A percentile compares a stretch with the other conserved stretches of the same genome.
phyloP scores from a whole-genome alignment of 2,888 invertebrate genomes.

The Eurytoma californica region DNA sequence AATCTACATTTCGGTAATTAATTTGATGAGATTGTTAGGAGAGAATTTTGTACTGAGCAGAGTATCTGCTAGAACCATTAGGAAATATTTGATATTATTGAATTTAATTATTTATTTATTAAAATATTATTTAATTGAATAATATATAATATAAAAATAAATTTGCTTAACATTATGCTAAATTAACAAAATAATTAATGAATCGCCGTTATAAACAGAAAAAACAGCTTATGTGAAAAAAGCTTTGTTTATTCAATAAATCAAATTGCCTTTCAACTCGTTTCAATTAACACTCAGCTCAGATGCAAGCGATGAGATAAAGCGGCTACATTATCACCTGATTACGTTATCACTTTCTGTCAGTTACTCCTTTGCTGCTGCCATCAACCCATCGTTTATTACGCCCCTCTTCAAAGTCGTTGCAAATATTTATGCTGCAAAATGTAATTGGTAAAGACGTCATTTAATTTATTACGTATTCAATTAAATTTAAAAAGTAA shows the following conservation, averaged over 20 bases:
- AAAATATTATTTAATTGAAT: too few species aligned
- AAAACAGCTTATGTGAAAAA: background rate
- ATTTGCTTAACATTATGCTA: too few species aligned
- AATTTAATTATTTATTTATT: too few species aligned
- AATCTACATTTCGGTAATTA: background rate
- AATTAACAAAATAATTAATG: too few species aligned
- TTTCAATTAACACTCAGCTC: constrained; percentile 17
- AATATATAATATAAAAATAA: too few species aligned
- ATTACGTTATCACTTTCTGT: constrained; percentile 73
- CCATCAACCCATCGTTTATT: constrained; percentile 67
- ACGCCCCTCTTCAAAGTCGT: constrained; percentile 56
- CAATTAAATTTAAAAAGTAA: too few species aligned
- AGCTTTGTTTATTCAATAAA: constrained; percentile 24
- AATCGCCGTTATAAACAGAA: too few species aligned
- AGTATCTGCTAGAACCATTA: too few species aligned
- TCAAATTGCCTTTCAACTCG: constrained; percentile 18
- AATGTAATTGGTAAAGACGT: background rate
- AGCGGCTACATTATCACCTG: constrained; percentile 71
- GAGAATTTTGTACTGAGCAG: too few species aligned
- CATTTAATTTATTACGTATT: too few species aligned
- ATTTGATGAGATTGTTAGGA: background rate
- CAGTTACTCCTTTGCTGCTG: constrained; percentile 67
- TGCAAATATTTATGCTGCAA: background rate
- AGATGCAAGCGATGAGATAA: constrained; percentile 65
- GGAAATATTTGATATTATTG: too few species aligned